Base-by-base conservation (phyloP, 2,113 vertebrate genomes). In the Pycnonotus jocosus region DNA sequence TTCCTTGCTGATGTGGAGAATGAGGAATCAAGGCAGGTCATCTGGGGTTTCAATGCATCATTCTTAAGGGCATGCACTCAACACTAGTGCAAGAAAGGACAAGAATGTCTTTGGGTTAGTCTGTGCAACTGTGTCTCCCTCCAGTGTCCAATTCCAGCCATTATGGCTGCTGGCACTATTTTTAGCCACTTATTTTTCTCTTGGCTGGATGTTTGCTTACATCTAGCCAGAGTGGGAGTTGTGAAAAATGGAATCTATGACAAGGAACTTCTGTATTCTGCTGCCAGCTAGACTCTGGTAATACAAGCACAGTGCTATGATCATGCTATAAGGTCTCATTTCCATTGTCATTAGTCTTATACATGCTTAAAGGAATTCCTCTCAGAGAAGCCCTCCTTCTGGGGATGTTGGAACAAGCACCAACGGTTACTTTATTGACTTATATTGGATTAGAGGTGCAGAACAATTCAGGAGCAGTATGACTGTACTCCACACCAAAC, bases 61-160 rank as follows among this genome's bases (percentile, higher is more conserved):
- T n/a, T 69, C 51, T 70, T 60, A 47, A 47, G 60, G 20, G 17
- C 18, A 66, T 4, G 6, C 8, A 58, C 38, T 54, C 48, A 44
- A 30, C n/a, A 16, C 7, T 48, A 3, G 1, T 8, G 10, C 38
- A 69, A 92, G 86, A 60, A 89, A 33, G 60, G 54, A 45, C 30
- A 45, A 31, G 57, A 69, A 42, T 56, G 35, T 45, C 44, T 77
- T 71, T 90, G 66, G 62, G 16, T 79, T 86, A 64, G 68, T 60
- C 54, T 72, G 28, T 90, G 82, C 74, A 70, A 73, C 76, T 79
- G 88, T 92, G 84, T 94, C 90, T 95, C 89, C 91, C 94, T 91
- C 87, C 78, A 86, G 74, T 87, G 91, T 88, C 77, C 9, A 9
- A 25, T 65, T 54, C 64, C 79, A 93, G 66, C 70, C 80, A 68